Conservation (phyloP, 2,797 vertebrate genomes). For the Thamnophis elegans region DNA sequence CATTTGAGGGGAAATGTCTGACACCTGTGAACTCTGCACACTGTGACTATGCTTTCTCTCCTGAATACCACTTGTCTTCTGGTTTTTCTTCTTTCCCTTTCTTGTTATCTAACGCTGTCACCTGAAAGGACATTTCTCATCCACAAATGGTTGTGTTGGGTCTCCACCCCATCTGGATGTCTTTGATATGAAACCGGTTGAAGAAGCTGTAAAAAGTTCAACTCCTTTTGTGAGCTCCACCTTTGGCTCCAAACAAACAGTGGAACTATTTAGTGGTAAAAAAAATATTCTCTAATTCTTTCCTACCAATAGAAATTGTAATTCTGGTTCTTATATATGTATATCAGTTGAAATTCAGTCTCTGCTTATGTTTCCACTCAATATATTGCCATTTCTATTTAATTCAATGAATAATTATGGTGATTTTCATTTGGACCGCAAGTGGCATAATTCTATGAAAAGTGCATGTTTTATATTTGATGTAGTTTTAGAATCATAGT, state of each 20-base stretch:
- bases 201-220: conserved; percentile 72
- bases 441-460: background rate
- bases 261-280: conserved; percentile 74
- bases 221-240: conserved; percentile 66
- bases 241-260: conserved; percentile 70
- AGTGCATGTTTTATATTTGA: background rate
- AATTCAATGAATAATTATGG: background rate
- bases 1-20: background rate
- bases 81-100: conserved; percentile 51
- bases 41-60: conserved; percentile 26
- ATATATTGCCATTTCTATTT: background rate
- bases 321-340: background rate
- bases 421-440: background rate
- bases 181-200: conserved; percentile 76
- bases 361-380: background rate
- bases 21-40: conserved; percentile 25
- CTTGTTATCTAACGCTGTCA: conserved; percentile 32
- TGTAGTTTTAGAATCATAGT: background rate
- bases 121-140: conserved; percentile 70
- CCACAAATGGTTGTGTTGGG: conserved; percentile 72
- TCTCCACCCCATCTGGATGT: conserved; percentile 73
- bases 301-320: conserved; percentile 31
- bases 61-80: conserved; percentile 56
- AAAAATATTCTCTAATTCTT: conserved; percentile 44
- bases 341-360: background rate